Base-by-base conservation (phyloP, 2,113 vertebrate genomes). In the Merops nubicus region DNA sequence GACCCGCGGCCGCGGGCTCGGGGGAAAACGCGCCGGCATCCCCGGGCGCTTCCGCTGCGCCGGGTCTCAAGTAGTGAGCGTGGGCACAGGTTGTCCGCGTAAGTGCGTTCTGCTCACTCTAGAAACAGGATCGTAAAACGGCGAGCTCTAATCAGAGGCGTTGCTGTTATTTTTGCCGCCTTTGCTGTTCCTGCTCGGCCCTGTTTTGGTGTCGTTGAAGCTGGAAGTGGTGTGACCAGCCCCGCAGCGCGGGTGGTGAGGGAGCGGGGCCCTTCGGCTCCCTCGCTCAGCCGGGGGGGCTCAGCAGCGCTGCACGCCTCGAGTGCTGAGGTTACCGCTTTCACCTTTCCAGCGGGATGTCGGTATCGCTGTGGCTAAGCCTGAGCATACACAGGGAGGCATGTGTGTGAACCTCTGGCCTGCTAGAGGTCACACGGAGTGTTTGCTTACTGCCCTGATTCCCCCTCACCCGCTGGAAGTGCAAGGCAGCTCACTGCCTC, bases 381-480 rank as follows among this genome's bases (percentile, higher is more conserved):
- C 67, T 25, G 74, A 68, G 56, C 69, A 17, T 3, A 83, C 81
- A 12, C 17, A 2, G 51, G n/a, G 29, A 60, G 59, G 47, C 63
- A 3, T 5, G 75, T 12, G 4, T 9, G 1, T 8, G 7, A 17
- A 3, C 73, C 42, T 4, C 8, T 33, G 88, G 64, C 60, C 75
- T 64, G 67, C 57, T 36, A n/a, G 91, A 57, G 79, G 75, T 91
- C 95, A 45, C 34, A 2, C 3, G 5, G 1, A 4, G 6, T 19
- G 38, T 75, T 85, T 33, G 50, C 56, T 65, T 8, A 4, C 38
- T 8, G 74, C 13, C 17, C 16, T 5, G 29, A 0, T 34, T 5
- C 2, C 11, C 38, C 12, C 6, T 19, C 20, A 0, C 33, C 1
- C 0, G 19, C 42, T 8, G 14, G 7, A 11, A 1, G 21, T 0